Evolutionary conservation across 1,140 invertebrate species (phyloP), one percentile per base, ranked within the genome.

Genomic region (Drosophila nannoptera): DNA sequence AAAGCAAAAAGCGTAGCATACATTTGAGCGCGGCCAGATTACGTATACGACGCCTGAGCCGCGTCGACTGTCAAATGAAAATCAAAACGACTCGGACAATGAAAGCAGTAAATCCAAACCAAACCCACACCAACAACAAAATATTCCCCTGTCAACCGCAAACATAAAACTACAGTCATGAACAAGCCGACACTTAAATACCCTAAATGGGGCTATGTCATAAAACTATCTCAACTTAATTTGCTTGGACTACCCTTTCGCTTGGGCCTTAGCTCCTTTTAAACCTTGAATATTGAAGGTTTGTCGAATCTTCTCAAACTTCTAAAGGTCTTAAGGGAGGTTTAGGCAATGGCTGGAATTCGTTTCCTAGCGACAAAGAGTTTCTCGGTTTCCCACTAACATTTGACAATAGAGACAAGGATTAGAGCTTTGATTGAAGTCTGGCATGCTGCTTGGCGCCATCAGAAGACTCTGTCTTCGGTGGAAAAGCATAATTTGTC

Each of bases 91-190:
- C 54, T 69, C 67, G 67, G 61, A 69, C 67, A 69, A 58, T 58
- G 46, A 50, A 58, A 43, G 53, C 56, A 16, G 9, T 32, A 33
- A 50, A 46, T 4, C 38, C 42, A 14, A 66, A 61, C 33, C n/a
- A 43, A 66, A 61, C 33, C n/a, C 32, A 40, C 1, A 9, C n/a
- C 53, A 60, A 12, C 42, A 50, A 50, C 35, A 72, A 64, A 58
- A 48, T 40, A 32, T 58, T 46, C 40, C 69, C 31, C 62, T 81
- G 73, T 71, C 77, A 81, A 77, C 74, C 78, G 48, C 77, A 81
- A 74, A 7, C n/a, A 7, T 43, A 12, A 56, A 16, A 50, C 9
- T 52, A 22, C 35, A 29, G 22, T 22, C 22, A 22, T 42, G 7
- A 52, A 40, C 8, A 11, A 35, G 4, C 4, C 62, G 80, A 55